phyloP scores from a whole-genome alignment of 2,888 invertebrate species.

The Netelia fuscicornis region DNA sequence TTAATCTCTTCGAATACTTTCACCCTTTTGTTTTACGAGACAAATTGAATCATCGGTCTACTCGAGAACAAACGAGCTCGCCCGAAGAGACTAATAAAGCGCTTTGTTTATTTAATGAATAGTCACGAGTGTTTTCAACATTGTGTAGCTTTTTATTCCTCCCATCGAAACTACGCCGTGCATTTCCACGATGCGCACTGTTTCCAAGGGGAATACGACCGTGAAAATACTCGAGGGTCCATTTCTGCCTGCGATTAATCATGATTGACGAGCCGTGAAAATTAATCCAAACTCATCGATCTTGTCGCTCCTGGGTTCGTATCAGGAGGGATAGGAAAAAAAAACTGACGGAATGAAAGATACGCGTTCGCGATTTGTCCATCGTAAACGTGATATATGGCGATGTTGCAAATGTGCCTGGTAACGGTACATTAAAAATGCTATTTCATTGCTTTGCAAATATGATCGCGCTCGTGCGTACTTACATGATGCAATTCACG shows the following conservation, averaged over 20 bases:
- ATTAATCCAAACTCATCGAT: slow-evolving; percentile 18
- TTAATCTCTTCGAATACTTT: background rate
- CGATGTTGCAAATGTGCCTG: background rate
- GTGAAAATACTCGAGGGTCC: background rate
- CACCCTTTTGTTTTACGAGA: background rate
- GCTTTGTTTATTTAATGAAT: background rate
- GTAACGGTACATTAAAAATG: slow-evolving; percentile 21
- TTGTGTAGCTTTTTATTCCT: background rate
- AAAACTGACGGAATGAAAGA: background rate
- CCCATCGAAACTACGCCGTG: background rate
- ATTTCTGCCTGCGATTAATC: background rate
- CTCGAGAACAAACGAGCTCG: background rate
- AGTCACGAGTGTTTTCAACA: background rate
- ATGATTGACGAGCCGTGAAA: background rate
- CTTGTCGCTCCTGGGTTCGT: background rate
- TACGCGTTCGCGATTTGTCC: background rate
- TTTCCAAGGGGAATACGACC: no score
- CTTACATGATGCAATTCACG: background rate
- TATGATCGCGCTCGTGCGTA: background rate
- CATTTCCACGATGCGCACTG: no score
- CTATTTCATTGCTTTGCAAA: slow-evolving; percentile 34
- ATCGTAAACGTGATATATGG: background rate
- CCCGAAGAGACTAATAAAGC: background rate
- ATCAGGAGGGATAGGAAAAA: background rate
- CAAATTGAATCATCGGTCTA: slow-evolving; percentile 2